These are phyloP conservation scores for Phocoena phocoena DNA, from an alignment of 2,113 vertebrate species.

Conservation along the genomic window DNA sequence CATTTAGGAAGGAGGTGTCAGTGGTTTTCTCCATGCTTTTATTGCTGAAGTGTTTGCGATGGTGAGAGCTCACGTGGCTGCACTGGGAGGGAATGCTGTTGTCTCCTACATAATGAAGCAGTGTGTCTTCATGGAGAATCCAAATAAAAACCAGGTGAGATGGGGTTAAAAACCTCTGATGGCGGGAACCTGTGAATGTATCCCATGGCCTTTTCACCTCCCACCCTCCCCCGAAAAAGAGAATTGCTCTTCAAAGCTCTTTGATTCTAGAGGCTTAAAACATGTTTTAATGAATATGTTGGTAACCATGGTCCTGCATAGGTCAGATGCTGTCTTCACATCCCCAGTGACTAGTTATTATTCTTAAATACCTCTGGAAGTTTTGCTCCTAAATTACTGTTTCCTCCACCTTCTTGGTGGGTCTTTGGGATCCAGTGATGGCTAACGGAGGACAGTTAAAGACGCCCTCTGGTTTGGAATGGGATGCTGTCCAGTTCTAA, in stretches of 20 bases:
- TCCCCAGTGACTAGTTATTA: not conserved
- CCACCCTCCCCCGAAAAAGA: not conserved
- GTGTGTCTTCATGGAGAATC: constrained; percentile 99
- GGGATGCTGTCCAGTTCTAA: not conserved
- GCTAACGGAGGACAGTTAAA: not conserved
- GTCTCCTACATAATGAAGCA: constrained; percentile 99
- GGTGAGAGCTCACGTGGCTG: constrained; percentile 97
- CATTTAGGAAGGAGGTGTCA: constrained; percentile 95
- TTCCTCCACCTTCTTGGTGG: not conserved
- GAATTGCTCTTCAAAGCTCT: not conserved
- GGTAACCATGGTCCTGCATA: not conserved
- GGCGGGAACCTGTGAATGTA: not conserved
- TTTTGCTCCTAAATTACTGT: not conserved
- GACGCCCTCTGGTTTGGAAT: not conserved
- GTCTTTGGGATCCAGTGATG: not conserved
- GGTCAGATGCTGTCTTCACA: not conserved
- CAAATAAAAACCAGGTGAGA: constrained; percentile 99
- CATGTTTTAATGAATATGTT: not conserved
- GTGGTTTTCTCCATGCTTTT: constrained; percentile 97
- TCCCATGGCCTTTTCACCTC: not conserved
- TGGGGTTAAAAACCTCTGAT: not conserved
- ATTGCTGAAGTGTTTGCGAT: constrained; percentile 98
- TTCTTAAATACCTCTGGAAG: not conserved
- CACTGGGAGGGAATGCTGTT: constrained; percentile 96
- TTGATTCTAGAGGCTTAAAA: not conserved